phyloP scores from a whole-genome alignment of 1,140 invertebrate genomes.

The Drosophila kanapiae region DNA sequence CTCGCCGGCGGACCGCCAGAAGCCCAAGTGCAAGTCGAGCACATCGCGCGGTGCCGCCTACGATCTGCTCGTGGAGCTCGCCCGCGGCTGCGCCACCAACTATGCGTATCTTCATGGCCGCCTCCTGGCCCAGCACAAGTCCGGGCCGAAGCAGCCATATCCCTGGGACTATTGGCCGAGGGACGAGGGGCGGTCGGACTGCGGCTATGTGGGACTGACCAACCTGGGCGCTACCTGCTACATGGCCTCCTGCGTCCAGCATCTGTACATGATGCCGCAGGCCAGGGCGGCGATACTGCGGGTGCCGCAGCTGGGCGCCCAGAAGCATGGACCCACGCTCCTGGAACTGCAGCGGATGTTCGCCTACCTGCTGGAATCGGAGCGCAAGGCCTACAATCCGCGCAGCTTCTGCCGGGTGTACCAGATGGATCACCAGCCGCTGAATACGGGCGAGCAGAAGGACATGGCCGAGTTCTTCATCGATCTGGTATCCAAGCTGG shows the following conservation, averaged over 20 bases:
- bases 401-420: conserved; percentile 98
- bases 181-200: conserved; percentile 96
- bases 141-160: conserved; percentile 93
- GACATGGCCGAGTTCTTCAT: conserved; percentile 99
- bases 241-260: conserved; percentile 98
- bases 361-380: conserved; percentile 96
- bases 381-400: conserved; percentile 97
- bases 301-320: conserved; percentile 87
- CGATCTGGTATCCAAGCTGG: conserved; percentile 97
- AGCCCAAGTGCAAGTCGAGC: conserved; percentile 97
- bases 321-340: conserved; percentile 93
- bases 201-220: conserved; percentile 96
- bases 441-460: conserved; percentile 98
- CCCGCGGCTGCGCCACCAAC: conserved; percentile 93
- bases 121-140: conserved; percentile 93
- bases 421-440: conserved; percentile 97
- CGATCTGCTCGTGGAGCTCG: conserved; percentile 95
- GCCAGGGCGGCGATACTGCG: conserved; percentile 92
- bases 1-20: conserved; percentile 92
- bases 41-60: conserved; percentile 95
- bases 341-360: conserved; percentile 97
- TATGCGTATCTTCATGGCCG: conserved; percentile 93
- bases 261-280: conserved; percentile 98
- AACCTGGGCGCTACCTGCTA: conserved; percentile 98
- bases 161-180: conserved; percentile 99